Base-by-base conservation (phyloP, 2,113 vertebrate species). In the Plectropomus leopardus region DNA sequence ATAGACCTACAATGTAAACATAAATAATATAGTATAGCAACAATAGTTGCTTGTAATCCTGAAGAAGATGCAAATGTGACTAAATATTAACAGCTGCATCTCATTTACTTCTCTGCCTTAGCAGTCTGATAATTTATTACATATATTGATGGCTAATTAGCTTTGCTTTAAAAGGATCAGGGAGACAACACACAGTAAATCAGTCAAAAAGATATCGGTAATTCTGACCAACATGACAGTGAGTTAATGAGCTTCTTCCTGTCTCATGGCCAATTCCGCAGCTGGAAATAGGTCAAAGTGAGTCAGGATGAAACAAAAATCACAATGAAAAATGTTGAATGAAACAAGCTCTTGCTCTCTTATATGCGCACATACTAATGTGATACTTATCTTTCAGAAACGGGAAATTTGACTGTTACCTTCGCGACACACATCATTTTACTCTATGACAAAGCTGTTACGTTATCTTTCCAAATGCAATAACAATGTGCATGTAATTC, bases 241-340 rank as follows among this genome's bases (percentile, higher is more conserved):
- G 23, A 61, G 15, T 16, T 30, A 72, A 72, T 26, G 55, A 73
- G 50, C 47, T 59, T 26, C 51, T 76, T 71, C 78, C 75, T 66
- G 54, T 40, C 63, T 55, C 36, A 9, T 54, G 14, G 23, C 13
- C 14, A 48, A 14, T 44, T 44, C 51, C 16, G 11, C 4, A 23
- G 54, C 34, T 15, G 53, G 9, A 75, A 76, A 54, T 67, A 24
- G 80, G 53, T 79, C 54, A 79, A 17, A 48, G 42, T 57, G 24
- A 45, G 26, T 47, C 44, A 55, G 10, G 17, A 57, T 68, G 21
- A 47, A 30, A n/a, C 19, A 72, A 40, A 45, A 45, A 4, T 34
- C 23, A 23, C 9, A 24, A 19, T 59, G 45, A 53, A 44, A 74
- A 30, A 34, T 5, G 4, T 51, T 15, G 3, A 36, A 1, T 50